Evolutionary conservation across 1,140 invertebrate genomes (phyloP).

Genomic region (Cyphomyrmex costatus): DNA sequence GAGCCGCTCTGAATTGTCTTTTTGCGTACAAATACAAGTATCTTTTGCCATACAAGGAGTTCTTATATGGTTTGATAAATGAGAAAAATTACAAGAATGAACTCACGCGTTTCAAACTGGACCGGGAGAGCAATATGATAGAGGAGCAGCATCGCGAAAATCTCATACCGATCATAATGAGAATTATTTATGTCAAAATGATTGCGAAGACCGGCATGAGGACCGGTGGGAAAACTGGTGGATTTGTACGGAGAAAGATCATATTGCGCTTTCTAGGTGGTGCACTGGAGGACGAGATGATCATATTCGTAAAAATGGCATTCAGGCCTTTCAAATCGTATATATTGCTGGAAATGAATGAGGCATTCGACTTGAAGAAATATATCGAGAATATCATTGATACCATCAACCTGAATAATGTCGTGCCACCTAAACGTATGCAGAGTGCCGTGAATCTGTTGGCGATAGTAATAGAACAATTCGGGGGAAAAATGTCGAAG

Average conservation of each 20-base stretch:
- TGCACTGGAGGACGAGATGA: conserved; percentile 92
- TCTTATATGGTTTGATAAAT: conserved; percentile 93
- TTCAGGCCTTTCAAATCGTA: conserved; percentile 92
- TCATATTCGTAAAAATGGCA: conserved; percentile 93
- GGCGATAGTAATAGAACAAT: conserved; percentile 93
- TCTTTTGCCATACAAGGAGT: conserved; percentile 92
- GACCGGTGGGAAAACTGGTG: conserved; percentile 91
- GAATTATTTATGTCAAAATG: conserved; percentile 97
- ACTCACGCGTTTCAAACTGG: conserved; percentile 92
- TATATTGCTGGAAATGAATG: conserved; percentile 86
- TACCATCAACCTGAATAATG: conserved; percentile 88
- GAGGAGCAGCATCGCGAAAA: conserved; percentile 91
- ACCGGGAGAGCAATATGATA: conserved; percentile 90
- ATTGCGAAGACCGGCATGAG: conserved; percentile 90
- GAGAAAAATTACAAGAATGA: conserved; percentile 96
- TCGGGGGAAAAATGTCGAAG: conserved; percentile 91
- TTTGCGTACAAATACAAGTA: conserved; percentile 94
- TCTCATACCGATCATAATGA: conserved; percentile 93
- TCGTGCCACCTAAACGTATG: conserved; percentile 91
- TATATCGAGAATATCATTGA: conserved; percentile 85
- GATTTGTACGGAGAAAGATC: conserved; percentile 90
- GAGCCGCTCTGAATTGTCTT: conserved; percentile 94
- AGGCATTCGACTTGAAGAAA: conserved; percentile 80
- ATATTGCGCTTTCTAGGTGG: conserved; percentile 95
- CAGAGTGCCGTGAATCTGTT: conserved; percentile 93